Conservation (phyloP, 2,113 vertebrate species). For the Tetrax tetrax region DNA sequence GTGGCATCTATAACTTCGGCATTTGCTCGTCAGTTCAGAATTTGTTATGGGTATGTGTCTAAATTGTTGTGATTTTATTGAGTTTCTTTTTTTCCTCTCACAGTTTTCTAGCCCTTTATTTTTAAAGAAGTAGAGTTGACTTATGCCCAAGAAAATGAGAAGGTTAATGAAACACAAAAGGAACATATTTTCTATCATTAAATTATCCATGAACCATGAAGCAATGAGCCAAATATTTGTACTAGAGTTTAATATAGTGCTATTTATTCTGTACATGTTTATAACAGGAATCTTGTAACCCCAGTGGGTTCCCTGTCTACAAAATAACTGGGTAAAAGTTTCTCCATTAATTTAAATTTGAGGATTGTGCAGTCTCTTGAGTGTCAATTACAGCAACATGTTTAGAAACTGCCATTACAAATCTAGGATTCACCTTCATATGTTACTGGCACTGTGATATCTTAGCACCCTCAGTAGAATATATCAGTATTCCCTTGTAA, state of each 20-base stretch:
- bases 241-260: background rate
- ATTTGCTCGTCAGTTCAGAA: background rate
- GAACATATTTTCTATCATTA: constrained; percentile 18
- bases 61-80: background rate
- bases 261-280: background rate
- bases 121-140: background rate
- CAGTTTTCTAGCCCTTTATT: background rate
- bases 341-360: background rate
- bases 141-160: background rate
- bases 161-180: constrained; percentile 50
- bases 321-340: background rate
- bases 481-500: background rate
- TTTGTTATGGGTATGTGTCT: background rate
- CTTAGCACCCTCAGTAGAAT: background rate
- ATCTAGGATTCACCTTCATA: background rate
- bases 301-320: background rate
- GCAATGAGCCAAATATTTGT: constrained; percentile 20
- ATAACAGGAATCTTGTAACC: background rate
- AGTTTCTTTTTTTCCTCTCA: background rate
- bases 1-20: background rate
- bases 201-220: constrained; percentile 32
- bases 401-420: background rate
- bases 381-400: background rate
- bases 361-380: background rate
- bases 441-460: background rate